A percentile compares a stretch with the other conserved stretches of the same genome.
phyloP scores from a whole-genome alignment of 2,888 invertebrate species.

The Lasioglossum pauxillum region DNA sequence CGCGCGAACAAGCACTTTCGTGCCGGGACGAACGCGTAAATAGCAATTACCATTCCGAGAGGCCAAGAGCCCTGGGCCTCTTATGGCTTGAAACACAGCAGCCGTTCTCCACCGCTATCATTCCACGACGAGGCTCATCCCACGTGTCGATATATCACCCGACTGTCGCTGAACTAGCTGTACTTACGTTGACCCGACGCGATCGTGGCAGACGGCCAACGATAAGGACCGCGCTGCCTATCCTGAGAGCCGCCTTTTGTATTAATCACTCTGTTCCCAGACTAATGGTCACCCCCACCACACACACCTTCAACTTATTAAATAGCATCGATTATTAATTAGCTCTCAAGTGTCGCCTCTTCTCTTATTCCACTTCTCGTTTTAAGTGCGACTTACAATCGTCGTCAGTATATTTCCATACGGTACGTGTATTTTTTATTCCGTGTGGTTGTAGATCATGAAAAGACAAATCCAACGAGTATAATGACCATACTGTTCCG shows the following conservation, averaged over 20 bases:
- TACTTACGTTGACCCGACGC: slow-evolving; percentile 32
- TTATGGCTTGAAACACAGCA: slow-evolving; percentile 21
- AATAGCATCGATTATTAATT: slow-evolving; percentile 40
- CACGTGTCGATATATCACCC: slow-evolving; percentile 38
- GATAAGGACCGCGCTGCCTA: slow-evolving; percentile 32
- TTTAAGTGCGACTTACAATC: no score
- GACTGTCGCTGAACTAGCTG: slow-evolving; percentile 25
- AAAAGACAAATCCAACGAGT: not conserved
- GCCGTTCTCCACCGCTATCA: slow-evolving; percentile 18
- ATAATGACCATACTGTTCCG: not conserved
- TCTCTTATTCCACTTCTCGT: no score
- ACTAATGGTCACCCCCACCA: slow-evolving; percentile 11
- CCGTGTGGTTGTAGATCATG: not conserved
- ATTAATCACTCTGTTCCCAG: slow-evolving; percentile 44
- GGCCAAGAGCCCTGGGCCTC: slow-evolving; percentile 15
- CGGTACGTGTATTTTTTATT: not conserved
- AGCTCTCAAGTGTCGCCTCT: slow-evolving; percentile 22
- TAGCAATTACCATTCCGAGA: slow-evolving; percentile 37
- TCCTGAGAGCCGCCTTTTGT: slow-evolving; percentile 40
- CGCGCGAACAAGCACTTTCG: slow-evolving; percentile 21
- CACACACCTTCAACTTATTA: slow-evolving; percentile 18
- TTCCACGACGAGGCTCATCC: slow-evolving; percentile 1
- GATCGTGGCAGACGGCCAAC: slow-evolving; percentile 49
- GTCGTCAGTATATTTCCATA: not conserved
- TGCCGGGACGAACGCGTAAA: slow-evolving; percentile 22